phyloP scores from a whole-genome alignment of 2,797 vertebrate genomes.

The Leuciscus waleckii region DNA sequence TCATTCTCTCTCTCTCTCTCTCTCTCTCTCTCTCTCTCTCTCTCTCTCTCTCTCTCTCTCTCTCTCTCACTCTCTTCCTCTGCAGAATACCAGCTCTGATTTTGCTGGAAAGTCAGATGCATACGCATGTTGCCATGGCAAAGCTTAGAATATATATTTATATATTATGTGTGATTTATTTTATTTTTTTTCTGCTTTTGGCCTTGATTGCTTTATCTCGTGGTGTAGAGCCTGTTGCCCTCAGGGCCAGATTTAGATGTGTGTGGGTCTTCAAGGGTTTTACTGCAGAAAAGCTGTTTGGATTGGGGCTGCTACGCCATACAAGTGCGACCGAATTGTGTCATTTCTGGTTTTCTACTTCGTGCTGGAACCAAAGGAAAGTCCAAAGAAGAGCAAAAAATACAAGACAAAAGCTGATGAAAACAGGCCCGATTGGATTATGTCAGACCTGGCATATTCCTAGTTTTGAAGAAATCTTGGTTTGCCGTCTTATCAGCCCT shows the following conservation, averaged over 20 bases:
- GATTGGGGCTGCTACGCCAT: constrained; percentile 79
- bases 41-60: too few species aligned
- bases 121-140: constrained; percentile 75
- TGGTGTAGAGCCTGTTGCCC: constrained; percentile 84
- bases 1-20: background rate
- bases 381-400: constrained; percentile 85
- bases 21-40: too few species aligned
- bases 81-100: constrained; percentile 41
- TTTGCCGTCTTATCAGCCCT: constrained; percentile 81
- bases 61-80: background rate
- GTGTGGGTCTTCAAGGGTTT: constrained; percentile 88
- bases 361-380: constrained; percentile 81
- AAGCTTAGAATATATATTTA: constrained; percentile 82
- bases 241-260: constrained; percentile 86
- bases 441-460: constrained; percentile 83
- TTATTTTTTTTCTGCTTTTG: constrained; percentile 70
- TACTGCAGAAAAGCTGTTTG: constrained; percentile 82
- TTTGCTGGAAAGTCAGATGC: constrained; percentile 42
- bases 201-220: constrained; percentile 80
- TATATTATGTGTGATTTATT: constrained; percentile 31
- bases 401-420: constrained; percentile 82
- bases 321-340: constrained; percentile 86
- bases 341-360: constrained; percentile 86
- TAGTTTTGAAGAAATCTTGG: constrained; percentile 80
- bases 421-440: constrained; percentile 87